Base-by-base conservation (phyloP, 2,797 vertebrate genomes). In the Acanthis flammea region DNA sequence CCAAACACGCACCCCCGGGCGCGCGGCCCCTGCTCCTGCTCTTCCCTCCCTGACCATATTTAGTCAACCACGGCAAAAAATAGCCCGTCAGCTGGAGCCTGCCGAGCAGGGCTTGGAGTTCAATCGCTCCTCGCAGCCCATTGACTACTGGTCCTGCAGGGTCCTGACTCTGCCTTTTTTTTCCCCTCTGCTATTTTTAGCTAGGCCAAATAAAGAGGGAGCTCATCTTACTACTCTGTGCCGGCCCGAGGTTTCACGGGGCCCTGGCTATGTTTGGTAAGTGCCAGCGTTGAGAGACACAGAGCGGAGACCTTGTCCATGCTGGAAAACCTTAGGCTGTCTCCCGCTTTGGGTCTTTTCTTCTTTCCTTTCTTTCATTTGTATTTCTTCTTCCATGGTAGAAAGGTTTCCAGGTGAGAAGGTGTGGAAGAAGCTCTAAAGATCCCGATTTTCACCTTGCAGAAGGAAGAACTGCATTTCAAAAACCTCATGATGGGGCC, bases 31-130 rank as follows among this genome's bases (percentile, higher is more conserved):
- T 91, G 82, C 96, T 96, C 96, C 45, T 95, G 96, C 97, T 85
- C 94, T 92, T 97, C 97, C 97, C 98, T 98, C 98, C 98, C 98
- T 98, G 97, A 98, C 99, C 99, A 99, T 99, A 99, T 99, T 99
- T 99, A 99, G 99, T 98, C 98, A 99, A 98, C 98, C 98, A 97
- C 96, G 98, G 98, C 98, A 99, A 99, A 99, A 99, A 99, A 99
- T 99, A 99, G 99, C 98, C 98, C 96, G 96, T 97, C 97, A 98
- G 98, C 98, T 98, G 98, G 94, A 96, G 97, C 95, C 97, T 96
- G 97, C 98, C 90, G 95, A 97, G 62, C 94, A 89, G 62, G 90
- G 95, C 90, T 95, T 92, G 97, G 96, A 94, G 96, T 97, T 97
- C 96, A 95, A 87, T 96, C 97, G 75, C 95, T 90, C 95, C 91